Evolutionary conservation across 2,888 invertebrate species (phyloP).

Genomic region (Trissolcus japonicus): DNA sequence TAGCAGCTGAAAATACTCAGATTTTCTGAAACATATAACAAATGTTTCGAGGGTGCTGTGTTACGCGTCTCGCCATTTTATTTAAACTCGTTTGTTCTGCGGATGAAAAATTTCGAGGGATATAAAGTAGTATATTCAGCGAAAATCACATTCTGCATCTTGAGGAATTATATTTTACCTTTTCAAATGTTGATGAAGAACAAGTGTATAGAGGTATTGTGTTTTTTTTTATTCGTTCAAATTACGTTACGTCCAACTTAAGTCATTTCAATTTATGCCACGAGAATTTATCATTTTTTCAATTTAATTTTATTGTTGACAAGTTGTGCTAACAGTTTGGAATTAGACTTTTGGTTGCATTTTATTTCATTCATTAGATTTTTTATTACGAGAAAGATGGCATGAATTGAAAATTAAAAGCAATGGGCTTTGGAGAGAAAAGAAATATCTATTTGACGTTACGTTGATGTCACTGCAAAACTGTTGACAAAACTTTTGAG

Average conservation of each 20-base stretch:
- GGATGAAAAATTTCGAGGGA: background rate
- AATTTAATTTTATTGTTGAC: no score
- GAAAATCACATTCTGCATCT: background rate
- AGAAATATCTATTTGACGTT: conserved; percentile 34
- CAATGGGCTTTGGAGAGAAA: background rate
- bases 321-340: no score
- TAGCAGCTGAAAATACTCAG: conserved; percentile 1
- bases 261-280: no score
- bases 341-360: no score
- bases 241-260: no score
- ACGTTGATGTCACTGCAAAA: conserved; percentile 50
- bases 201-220: no score
- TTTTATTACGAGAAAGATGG: background rate
- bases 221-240: no score
- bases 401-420: conserved; percentile 7
- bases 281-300: no score
- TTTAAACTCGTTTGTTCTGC: conserved; percentile 1
- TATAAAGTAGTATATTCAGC: background rate
- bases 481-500: conserved; percentile 46
- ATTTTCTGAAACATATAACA: conserved; percentile 5
- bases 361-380: no score
- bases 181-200: no score
- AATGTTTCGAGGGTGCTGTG: background rate
- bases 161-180: no score
- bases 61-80: background rate